Conservation (phyloP, 2,797 vertebrate genomes). For the Acanthornis magna region DNA sequence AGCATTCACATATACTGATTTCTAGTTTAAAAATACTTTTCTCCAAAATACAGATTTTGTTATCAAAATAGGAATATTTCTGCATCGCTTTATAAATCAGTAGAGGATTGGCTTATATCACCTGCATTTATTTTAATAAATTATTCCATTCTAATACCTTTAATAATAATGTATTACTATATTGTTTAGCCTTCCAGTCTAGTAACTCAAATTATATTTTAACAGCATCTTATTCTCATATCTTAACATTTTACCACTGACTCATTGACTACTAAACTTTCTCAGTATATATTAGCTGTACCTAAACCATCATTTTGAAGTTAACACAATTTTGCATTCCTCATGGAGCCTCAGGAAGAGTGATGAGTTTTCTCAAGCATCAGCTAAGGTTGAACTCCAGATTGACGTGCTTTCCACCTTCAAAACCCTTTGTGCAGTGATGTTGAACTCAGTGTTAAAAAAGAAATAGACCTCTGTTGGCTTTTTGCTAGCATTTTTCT, state of each 20-base stretch:
- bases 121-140: neutral
- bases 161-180: neutral
- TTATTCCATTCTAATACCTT: neutral
- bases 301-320: neutral
- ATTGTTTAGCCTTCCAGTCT: neutral
- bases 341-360: neutral
- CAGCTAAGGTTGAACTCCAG: neutral
- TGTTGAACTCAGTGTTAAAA: neutral
- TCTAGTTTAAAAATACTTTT: neutral
- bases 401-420: neutral
- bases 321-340: neutral
- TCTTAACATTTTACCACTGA: neutral
- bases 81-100: neutral
- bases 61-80: neutral
- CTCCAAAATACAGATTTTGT: neutral
- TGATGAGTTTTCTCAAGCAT: neutral
- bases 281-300: neutral
- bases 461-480: neutral
- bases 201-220: neutral
- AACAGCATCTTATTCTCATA: neutral
- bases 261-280: neutral
- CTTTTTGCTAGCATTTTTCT: conserved; percentile 17
- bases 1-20: neutral
- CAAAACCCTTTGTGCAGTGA: neutral
- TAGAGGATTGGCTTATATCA: neutral